phyloP scores from a whole-genome alignment of 2,113 vertebrate species.

The Ariopsis seemanni region DNA sequence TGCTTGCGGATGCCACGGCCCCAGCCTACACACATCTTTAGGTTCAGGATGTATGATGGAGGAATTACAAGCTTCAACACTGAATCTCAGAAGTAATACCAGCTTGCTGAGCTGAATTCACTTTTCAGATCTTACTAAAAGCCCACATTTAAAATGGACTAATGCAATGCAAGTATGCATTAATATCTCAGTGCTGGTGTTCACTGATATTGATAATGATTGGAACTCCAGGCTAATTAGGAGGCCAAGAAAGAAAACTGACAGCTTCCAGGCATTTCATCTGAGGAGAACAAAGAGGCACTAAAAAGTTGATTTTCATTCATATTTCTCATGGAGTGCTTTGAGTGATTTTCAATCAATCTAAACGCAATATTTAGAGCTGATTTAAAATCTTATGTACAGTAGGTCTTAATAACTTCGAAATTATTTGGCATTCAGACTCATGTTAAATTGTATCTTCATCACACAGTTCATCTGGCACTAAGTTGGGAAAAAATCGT shows the following conservation, averaged over 20 bases:
- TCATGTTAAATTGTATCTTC: neutral
- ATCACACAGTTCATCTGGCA: neutral
- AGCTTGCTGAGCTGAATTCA: constrained; percentile 34
- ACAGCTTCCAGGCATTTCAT: neutral
- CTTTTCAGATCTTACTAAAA: constrained; percentile 44
- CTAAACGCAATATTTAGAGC: neutral
- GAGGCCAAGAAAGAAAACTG: neutral
- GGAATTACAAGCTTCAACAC: neutral
- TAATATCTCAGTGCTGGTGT: constrained; percentile 48
- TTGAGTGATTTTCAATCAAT: neutral
- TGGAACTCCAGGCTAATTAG: constrained; percentile 53
- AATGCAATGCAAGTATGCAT: neutral
- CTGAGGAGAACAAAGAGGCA: neutral
- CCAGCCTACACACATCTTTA: neutral
- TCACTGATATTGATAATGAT: constrained; percentile 52
- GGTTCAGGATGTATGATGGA: neutral
- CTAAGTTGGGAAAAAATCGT: neutral
- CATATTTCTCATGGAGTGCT: neutral
- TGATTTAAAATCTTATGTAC: neutral
- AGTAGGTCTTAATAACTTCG: too few species aligned
- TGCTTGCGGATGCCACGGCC: constrained; percentile 24
- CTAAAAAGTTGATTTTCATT: neutral
- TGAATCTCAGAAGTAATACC: constrained; percentile 30
- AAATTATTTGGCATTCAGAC: neutral
- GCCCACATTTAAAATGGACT: constrained; percentile 42